Percentiles rank a stretch among this genome's conserved stretches.
These are phyloP conservation scores for Adelges cooleyi DNA, from an alignment of 1,140 invertebrate genomes.

Conservation along the genomic window DNA sequence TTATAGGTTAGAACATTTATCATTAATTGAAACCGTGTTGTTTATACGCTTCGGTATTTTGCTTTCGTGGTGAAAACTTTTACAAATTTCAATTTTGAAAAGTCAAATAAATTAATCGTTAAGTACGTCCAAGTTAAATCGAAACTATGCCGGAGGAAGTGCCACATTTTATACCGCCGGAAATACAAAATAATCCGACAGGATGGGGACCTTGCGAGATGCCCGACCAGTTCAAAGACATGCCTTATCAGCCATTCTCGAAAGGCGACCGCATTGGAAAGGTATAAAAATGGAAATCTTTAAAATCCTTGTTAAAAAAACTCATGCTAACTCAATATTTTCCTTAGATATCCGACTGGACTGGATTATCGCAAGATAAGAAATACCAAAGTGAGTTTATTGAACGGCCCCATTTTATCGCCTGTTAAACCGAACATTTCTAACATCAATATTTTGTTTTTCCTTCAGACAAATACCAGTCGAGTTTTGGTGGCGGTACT, in stretches of 20 bases:
- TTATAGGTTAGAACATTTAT: constrained; percentile 3
- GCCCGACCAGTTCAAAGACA: constrained; percentile 90
- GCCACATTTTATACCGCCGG: constrained; percentile 50
- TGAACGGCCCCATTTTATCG: constrained; percentile 6
- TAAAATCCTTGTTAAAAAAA: neutral
- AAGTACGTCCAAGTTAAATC: too few relatives aligned
- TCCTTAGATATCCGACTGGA: constrained; percentile 89
- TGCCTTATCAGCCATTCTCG: constrained; percentile 96
- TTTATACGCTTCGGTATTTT: neutral
- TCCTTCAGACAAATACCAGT: constrained; percentile 83
- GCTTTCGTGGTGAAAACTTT: neutral
- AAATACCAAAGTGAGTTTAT: constrained; percentile 76
- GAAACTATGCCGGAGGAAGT: constrained; percentile 17
- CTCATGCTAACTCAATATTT: constrained; percentile 12
- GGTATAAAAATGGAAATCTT: constrained; percentile 40
- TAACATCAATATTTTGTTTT: neutral
- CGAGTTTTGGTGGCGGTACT: constrained; percentile 85
- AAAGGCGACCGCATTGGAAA: constrained; percentile 94
- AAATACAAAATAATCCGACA: constrained; percentile 74
- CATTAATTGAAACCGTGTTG: neutral
- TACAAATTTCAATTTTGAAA: too few relatives aligned
- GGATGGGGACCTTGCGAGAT: constrained; percentile 94
- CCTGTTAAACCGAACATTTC: too few relatives aligned
- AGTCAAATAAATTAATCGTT: too few relatives aligned
- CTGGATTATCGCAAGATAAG: constrained; percentile 86